Base-by-base conservation (phyloP, 2,888 invertebrate genomes). In the Acrobasis repandana region DNA sequence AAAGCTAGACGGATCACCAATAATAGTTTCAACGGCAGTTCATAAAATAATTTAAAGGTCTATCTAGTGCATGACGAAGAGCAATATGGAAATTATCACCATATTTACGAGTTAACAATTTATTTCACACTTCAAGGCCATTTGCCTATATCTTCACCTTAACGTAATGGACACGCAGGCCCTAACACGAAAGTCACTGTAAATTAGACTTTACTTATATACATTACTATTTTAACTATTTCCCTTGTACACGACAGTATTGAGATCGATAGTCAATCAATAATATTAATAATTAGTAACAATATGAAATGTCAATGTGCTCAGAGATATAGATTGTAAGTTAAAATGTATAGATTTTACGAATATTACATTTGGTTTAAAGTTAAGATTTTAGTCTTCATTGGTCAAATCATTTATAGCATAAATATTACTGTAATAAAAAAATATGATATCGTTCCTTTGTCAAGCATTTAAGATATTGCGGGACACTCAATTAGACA, bases 251-350 rank as follows among this genome's bases (percentile, higher is more conserved):
- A 16, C 18, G 38, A 36, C 54, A 54, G 54, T 54, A 54, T 54
- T 54, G 36, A 9, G 38, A 54, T 20, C 54, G 18, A 20, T 54
- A 54, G 54, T 54, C 54, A 54, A 33, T 60, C 54, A 54, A 34
- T 60, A 36, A 51, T 62, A 58, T 9, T 48, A 43, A 16, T 46
- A 46, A 47, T 36, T 58, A 34, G 18, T 54, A 54, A 20, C 16
- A 14, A 38, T 54, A 38, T 18, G 34, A 38, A 18, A 20, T 16
- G 14, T 36, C 38, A 38, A 11, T 54, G 38, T 54, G 34, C 11
- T 5, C 33, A n/a, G 43, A 1, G 14, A 43, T 43, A 4, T 49
- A 6, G 6, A 18, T 14, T 49, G 18, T 20, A 20, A 20, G 11
- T 20, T 20, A 3, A 49, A 5, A 15, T 20, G 14, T 49, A 20